These are phyloP conservation scores for Chelonoidis abingdonii DNA, from an alignment of 2,113 vertebrate species.

Conservation along the genomic window DNA sequence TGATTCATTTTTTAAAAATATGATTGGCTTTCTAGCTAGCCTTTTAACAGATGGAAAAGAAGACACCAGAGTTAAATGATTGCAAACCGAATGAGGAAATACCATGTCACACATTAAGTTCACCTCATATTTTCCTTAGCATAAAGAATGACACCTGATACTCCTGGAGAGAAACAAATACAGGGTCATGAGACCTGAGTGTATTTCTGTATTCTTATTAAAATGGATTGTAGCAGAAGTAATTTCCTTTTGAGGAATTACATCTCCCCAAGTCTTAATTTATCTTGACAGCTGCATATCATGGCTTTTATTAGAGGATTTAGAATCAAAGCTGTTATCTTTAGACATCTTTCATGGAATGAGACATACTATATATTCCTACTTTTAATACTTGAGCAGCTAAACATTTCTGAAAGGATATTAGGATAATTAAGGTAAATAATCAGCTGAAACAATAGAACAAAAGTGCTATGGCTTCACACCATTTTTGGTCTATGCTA, in stretches of 20 bases:
- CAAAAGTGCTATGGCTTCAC: not conserved
- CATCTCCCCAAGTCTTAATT: constrained; percentile 28
- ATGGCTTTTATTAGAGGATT: constrained; percentile 39
- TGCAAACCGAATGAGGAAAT: not conserved
- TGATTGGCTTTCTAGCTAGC: not conserved
- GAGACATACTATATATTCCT: not conserved
- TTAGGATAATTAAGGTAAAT: constrained; percentile 35
- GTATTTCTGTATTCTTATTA: constrained; percentile 22
- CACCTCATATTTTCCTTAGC: not conserved
- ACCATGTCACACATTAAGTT: not conserved
- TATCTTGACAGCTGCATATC: constrained; percentile 50
- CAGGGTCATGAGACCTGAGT: not conserved
- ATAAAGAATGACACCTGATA: not conserved
- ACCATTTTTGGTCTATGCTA: not conserved
- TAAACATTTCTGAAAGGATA: constrained; percentile 49
- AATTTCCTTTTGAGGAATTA: constrained; percentile 39
- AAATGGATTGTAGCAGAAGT: constrained; percentile 24
- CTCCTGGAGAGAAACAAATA: constrained; percentile 31
- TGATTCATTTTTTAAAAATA: not conserved
- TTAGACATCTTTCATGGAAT: not conserved
- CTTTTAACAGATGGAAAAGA: constrained; percentile 7
- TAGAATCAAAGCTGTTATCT: constrained; percentile 43
- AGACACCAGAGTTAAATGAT: rapidly evolving
- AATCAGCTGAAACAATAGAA: not conserved
- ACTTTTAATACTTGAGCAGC: constrained; percentile 1